Base-by-base conservation (phyloP, 2,113 vertebrate genomes). In the Atherinomorus stipes region DNA sequence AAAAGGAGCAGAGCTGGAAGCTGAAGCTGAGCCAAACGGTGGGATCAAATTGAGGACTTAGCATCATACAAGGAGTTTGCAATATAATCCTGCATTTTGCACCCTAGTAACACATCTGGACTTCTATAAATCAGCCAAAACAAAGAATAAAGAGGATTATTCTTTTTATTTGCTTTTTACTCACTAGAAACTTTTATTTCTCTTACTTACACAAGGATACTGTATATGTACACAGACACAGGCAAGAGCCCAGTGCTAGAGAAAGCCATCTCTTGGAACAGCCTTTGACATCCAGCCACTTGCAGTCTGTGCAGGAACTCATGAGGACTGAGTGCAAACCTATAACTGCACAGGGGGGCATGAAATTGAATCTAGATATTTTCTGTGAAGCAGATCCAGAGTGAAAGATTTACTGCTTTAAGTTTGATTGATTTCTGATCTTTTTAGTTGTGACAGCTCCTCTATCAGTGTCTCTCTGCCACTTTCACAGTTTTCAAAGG, bases 1-100 rank as follows among this genome's bases (percentile, higher is more conserved):
- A 94, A 91, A 59, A 77, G 88, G 91, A 84, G 88, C 4, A 56
- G 89, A 90, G 89, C 49, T 62, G 53, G 74, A 79, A 50, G 91
- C 91, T 69, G 86, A 83, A 53, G 87, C 81, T 37, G 77, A 79
- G 85, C 78, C 86, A 90, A 92, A 91, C 89, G 75, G 85, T 65
- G 52, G 87, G 91, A 89, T 91, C 81, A 49, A 63, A 76, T 56
- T 53, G 64, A 80, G 83, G 74, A 52, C 80, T 69, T 52, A 23
- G 83, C 54, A 72, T 83, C 77, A 62, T 47, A 25, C 79, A 70
- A 71, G 71, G 49, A 50, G 62, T 67, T 60, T 73, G 79, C 56
- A 84, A 90, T 71, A 63, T 71, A 80, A 74, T 23, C 31, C 78
- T 67, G 73, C 71, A 23, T 90, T 87, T 84, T 81, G 76, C 81